Evolutionary conservation across 1,140 invertebrate species (phyloP).

Genomic region (Drosophila hydei): DNA sequence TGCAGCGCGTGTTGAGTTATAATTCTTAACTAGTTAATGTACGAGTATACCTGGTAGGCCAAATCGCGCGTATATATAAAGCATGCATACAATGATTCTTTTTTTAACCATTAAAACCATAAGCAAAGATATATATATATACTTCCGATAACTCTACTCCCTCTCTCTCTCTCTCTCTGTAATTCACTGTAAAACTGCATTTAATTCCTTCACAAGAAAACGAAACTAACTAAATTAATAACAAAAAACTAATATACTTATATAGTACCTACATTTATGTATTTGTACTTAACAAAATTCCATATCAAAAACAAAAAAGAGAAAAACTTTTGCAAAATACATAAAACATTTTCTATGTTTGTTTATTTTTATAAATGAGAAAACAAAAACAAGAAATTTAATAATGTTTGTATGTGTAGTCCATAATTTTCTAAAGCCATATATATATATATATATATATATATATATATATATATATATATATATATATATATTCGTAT

Average conservation of each 20-base stretch:
- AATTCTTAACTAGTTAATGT: slow-evolving; percentile 34
- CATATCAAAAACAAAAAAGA: slow-evolving; percentile 50
- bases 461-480: slow-evolving; percentile 27
- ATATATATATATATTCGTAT: slow-evolving; percentile 36
- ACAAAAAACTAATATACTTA: slow-evolving; percentile 17
- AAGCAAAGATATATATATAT: slow-evolving; percentile 3
- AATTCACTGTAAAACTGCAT: slow-evolving; percentile 66
- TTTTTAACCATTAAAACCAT: slow-evolving; percentile 9
- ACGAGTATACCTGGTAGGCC: slow-evolving; percentile 66
- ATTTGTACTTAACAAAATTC: slow-evolving; percentile 59
- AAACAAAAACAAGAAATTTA: slow-evolving; percentile 17
- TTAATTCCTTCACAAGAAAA: slow-evolving; percentile 42
- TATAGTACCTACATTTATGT: slow-evolving; percentile 51
- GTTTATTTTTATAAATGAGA: slow-evolving; percentile 67
- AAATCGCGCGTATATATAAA: slow-evolving; percentile 32
- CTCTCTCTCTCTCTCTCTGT: slow-evolving; percentile 16
- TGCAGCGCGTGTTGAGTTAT: slow-evolving; percentile 11
- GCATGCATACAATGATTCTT: slow-evolving; percentile 27
- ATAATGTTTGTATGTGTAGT: slow-evolving; percentile 75
- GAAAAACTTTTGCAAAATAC: slow-evolving; percentile 32
- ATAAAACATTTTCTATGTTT: slow-evolving; percentile 71
- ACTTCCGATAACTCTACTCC: slow-evolving; percentile 34
- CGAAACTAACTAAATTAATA: slow-evolving; percentile 42
- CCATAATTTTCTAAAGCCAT: slow-evolving; percentile 73
- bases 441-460: slow-evolving; percentile 41